Evolutionary conservation across 2,797 vertebrate species (phyloP).

Genomic region (Cuculus canorus): DNA sequence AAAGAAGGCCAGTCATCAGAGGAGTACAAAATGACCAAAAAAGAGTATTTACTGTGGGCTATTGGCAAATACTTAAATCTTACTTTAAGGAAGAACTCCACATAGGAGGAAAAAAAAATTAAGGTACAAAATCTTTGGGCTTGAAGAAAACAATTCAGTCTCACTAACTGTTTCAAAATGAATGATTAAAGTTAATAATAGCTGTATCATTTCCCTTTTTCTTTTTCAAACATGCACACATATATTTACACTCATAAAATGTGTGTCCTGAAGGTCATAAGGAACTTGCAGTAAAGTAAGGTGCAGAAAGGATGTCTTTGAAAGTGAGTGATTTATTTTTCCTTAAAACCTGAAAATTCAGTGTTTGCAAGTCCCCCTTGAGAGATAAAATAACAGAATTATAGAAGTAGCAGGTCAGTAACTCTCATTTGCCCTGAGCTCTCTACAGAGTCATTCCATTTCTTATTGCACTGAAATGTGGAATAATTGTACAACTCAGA

Average conservation of each 20-base stretch:
- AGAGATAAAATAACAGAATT: conserved; percentile 56
- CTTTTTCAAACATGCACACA: background rate
- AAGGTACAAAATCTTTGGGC: background rate
- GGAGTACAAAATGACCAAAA: conserved; percentile 38
- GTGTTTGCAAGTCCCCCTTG: background rate
- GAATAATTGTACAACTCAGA: conserved; percentile 49
- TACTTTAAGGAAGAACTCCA: conserved; percentile 47
- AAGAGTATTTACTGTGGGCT: conserved; percentile 44
- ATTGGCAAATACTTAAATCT: conserved; percentile 56
- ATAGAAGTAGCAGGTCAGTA: conserved; percentile 60
- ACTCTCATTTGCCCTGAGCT: conserved; percentile 56
- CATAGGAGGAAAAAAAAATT: background rate
- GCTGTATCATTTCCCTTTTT: background rate
- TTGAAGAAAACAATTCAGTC: background rate
- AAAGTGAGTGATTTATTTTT: conserved; percentile 42
- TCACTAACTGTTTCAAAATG: conserved; percentile 34
- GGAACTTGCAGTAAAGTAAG: conserved; percentile 2
- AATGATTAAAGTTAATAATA: conserved; percentile 9
- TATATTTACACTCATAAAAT: background rate
- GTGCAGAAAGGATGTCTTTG: conserved; percentile 27
- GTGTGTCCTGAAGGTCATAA: background rate
- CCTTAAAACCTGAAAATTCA: conserved; percentile 13
- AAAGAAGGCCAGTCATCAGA: conserved; percentile 62
- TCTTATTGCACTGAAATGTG: conserved; percentile 27
- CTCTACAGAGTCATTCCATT: conserved; percentile 45